Evolutionary conservation across 2,113 vertebrate genomes (phyloP).

Genomic region (Sterrhoptilus dennistouni): DNA sequence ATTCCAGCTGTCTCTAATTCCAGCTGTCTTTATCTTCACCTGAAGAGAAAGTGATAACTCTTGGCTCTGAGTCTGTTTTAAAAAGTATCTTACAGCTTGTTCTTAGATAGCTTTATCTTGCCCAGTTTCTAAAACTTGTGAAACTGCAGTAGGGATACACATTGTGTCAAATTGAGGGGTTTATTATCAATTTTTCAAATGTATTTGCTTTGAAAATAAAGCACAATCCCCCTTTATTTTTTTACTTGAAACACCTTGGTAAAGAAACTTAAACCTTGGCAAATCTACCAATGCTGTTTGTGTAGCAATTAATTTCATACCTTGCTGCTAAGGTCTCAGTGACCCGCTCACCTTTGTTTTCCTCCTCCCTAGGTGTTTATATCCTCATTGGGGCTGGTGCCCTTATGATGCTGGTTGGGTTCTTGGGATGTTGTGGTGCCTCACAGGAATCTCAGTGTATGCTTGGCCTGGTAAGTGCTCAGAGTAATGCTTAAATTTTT

Average conservation of each 20-base stretch:
- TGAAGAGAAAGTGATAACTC: neutral
- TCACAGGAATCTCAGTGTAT: constrained; percentile 95
- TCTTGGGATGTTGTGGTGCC: constrained; percentile 94
- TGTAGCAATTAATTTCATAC: neutral
- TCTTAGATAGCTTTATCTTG: neutral
- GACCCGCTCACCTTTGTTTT: neutral
- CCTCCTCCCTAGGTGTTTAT: constrained; percentile 83
- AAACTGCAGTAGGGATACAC: neutral
- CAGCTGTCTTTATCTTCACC: neutral
- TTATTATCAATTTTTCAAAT: neutral
- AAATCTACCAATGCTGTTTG: neutral
- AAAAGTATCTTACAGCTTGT: neutral
- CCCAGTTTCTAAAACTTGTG: neutral
- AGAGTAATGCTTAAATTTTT: neutral
- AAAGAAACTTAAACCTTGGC: neutral
- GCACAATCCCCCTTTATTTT: accelerated
- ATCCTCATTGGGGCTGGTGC: constrained; percentile 92
- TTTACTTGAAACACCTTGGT: accelerated
- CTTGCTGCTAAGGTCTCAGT: neutral
- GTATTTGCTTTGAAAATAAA: neutral
- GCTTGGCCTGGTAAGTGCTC: constrained; percentile 89
- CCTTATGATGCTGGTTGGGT: constrained; percentile 97
- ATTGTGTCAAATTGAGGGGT: neutral
- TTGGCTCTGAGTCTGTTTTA: neutral
- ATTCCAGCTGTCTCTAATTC: neutral